phyloP scores from a whole-genome alignment of 1,140 invertebrate genomes.

The Halictus rubicundus region DNA sequence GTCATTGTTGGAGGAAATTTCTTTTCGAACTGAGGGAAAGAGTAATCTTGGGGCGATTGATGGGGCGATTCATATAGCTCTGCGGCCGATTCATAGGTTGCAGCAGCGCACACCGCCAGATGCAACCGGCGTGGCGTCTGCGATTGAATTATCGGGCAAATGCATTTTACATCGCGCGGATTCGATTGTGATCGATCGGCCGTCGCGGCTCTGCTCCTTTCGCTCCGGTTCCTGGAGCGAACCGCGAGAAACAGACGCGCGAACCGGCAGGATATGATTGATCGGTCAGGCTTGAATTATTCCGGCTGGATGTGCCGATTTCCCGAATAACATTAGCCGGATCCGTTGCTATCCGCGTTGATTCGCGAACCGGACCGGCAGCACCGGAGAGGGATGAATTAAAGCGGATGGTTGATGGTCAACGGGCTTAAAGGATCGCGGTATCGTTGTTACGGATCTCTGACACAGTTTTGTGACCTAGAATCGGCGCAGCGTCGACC shows the following conservation, averaged over 20 bases:
- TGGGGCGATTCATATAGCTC: constrained; percentile 15
- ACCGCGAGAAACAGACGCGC: constrained; percentile 14
- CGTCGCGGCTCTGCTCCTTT: constrained; percentile 20
- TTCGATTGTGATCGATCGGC: constrained; percentile 54
- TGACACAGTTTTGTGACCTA: too few species aligned
- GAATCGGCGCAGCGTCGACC: too few species aligned
- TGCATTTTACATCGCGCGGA: constrained; percentile 57
- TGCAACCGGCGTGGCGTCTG: not conserved
- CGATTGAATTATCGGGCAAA: constrained; percentile 52
- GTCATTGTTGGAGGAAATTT: not conserved
- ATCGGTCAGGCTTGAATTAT: constrained; percentile 40
- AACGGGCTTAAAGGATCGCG: too few species aligned
- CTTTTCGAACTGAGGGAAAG: not conserved
- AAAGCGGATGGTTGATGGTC: too few species aligned
- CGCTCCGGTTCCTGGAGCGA: constrained; percentile 17
- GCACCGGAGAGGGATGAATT: too few species aligned
- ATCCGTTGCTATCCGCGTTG: not conserved
- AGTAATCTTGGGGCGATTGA: too few species aligned
- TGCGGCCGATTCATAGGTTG: too few species aligned
- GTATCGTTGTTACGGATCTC: too few species aligned
- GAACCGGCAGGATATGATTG: constrained; percentile 15
- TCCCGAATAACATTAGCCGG: constrained; percentile 52
- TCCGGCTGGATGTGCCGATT: constrained; percentile 27
- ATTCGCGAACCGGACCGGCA: not conserved
- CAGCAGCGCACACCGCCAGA: too few species aligned